A percentile compares a stretch with the other conserved stretches of the same genome.
Evolutionary conservation across 2,113 vertebrate species (phyloP).

Genomic region (Haliaeetus leucogaster): DNA sequence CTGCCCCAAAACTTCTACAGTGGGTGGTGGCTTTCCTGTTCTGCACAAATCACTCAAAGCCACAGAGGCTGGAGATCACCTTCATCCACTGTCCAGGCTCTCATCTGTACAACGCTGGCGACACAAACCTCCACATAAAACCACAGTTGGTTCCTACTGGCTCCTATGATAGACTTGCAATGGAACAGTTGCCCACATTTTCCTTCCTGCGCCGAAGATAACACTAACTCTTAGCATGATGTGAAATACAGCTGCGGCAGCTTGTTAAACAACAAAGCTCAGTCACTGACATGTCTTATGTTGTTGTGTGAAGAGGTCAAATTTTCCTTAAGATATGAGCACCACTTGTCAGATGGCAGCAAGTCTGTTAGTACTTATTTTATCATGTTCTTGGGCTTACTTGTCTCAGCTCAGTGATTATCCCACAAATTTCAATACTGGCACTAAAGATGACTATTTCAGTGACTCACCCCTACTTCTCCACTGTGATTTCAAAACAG

Average conservation of each 20-base stretch:
- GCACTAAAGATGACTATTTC: not conserved
- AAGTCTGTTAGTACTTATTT: not conserved
- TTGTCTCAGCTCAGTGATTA: not conserved
- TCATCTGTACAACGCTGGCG: not conserved
- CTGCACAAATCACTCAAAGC: not conserved
- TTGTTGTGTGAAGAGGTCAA: not conserved
- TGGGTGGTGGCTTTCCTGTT: not conserved
- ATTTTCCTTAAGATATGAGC: not conserved
- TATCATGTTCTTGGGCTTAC: not conserved
- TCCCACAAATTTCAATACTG: not conserved
- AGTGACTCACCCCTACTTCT: not conserved
- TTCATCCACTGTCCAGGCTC: not conserved
- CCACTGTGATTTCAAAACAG: not conserved
- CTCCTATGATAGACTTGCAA: not conserved
- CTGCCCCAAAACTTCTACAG: not conserved
- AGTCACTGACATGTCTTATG: not conserved
- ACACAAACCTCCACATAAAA: not conserved
- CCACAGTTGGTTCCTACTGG: not conserved
- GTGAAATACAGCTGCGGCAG: not conserved
- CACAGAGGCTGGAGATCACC: not conserved
- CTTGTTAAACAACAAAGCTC: not conserved
- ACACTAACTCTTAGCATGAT: not conserved
- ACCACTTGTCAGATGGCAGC: not conserved
- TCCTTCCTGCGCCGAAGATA: not conserved
- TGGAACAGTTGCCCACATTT: not conserved